Conservation (phyloP, 1,140 invertebrate genomes). For the Apis dorsata region DNA sequence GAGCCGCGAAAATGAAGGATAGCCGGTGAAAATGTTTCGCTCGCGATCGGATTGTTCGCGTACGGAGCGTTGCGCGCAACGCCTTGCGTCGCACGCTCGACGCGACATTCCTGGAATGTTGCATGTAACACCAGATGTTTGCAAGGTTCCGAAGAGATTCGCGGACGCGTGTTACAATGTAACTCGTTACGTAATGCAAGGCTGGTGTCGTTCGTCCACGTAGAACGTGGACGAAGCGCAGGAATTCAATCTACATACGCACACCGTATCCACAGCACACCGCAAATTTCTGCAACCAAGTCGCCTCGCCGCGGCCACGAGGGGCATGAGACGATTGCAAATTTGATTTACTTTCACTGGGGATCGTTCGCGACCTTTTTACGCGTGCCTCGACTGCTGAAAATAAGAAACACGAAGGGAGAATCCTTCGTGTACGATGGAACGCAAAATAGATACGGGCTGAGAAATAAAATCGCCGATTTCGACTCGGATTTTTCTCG, state of each 20-base stretch:
- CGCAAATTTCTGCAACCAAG: not conserved
- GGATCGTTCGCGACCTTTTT: not conserved
- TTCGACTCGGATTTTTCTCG: too few relatives aligned
- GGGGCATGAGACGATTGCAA: constrained; percentile 2
- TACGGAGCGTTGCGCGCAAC: constrained; percentile 24
- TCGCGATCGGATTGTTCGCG: constrained; percentile 34
- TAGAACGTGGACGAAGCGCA: not conserved
- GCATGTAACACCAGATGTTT: constrained; percentile 38
- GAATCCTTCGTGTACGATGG: not conserved
- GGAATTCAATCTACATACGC: constrained; percentile 6
- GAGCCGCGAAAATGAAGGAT: constrained; percentile 46
- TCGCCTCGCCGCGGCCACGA: not conserved
- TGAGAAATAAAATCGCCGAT: too few relatives aligned
- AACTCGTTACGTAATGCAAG: constrained; percentile 33
- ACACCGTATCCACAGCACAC: not conserved
- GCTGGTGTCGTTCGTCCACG: not conserved
- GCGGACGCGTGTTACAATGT: constrained; percentile 36
- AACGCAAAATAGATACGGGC: not conserved
- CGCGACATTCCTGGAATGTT: constrained; percentile 36
- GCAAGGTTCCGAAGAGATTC: constrained; percentile 33
- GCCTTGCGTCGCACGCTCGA: constrained; percentile 12
- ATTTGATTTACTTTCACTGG: constrained; percentile 15
- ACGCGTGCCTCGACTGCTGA: not conserved
- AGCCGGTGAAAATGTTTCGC: constrained; percentile 26
- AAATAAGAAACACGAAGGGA: not conserved